A percentile compares a stretch with the other conserved stretches of the same genome.
phyloP scores from a whole-genome alignment of 2,797 vertebrate species.

The Gymnodraco acuticeps region DNA sequence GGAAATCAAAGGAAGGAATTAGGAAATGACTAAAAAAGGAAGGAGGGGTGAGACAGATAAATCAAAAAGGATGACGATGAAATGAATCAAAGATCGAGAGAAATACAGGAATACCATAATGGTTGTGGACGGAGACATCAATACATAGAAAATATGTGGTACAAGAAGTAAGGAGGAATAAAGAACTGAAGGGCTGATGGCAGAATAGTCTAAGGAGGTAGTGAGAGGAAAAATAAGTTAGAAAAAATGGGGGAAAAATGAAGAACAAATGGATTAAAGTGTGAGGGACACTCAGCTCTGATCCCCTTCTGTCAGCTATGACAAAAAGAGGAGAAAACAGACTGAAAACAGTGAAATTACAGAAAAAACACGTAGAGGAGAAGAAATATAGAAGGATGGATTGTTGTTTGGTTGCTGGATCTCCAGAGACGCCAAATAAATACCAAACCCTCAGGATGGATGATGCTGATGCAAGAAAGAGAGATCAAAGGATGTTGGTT shows the following conservation, averaged over 20 bases:
- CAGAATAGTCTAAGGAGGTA: too few species aligned
- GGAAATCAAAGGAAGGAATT: background rate
- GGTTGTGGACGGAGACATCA: too few species aligned
- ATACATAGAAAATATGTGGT: background rate
- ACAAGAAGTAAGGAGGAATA: background rate
- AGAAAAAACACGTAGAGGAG: background rate
- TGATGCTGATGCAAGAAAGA: too few species aligned
- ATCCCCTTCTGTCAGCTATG: background rate
- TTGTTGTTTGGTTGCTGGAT: conserved; percentile 26
- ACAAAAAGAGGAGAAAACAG: background rate
- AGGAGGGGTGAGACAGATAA: background rate
- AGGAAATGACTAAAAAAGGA: background rate
- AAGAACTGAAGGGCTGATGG: background rate
- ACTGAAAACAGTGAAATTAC: background rate
- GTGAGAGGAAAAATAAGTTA: background rate
- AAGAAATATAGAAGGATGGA: background rate
- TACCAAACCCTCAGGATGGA: conserved; percentile 24
- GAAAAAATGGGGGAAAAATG: background rate
- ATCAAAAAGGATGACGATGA: background rate
- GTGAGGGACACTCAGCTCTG: background rate
- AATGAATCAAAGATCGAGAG: too few species aligned
- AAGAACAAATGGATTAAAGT: background rate
- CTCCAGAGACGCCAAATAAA: conserved; percentile 58
- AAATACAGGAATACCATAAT: too few species aligned
- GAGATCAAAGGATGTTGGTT: conserved; percentile 36